Evolutionary conservation across 2,888 invertebrate genomes (phyloP).

Genomic region (Phengaris arion): DNA sequence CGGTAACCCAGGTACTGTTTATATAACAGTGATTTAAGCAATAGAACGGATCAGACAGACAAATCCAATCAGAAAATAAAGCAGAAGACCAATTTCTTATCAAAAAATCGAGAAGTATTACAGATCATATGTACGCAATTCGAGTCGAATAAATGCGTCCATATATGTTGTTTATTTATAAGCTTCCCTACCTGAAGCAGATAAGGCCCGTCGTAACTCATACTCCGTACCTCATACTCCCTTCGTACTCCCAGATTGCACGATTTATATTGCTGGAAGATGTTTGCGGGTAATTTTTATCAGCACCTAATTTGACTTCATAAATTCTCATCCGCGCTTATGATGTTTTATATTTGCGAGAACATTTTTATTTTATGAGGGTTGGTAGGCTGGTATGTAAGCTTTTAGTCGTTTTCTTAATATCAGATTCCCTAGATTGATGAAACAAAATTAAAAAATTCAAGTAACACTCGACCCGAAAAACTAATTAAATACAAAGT

Average conservation of each 20-base stretch:
- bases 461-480: not conserved
- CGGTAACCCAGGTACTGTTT: too few species aligned
- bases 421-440: not conserved
- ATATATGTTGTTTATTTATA: conserved; percentile 22
- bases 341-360: conserved; percentile 12
- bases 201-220: conserved; percentile 25
- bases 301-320: conserved; percentile 25
- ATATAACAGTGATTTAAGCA: not conserved
- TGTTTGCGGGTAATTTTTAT: conserved; percentile 29
- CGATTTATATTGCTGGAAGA: conserved; percentile 26
- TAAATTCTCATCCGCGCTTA: conserved; percentile 19
- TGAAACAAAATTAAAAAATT: not conserved
- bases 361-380: conserved; percentile 8
- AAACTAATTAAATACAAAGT: not conserved
- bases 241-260: not conserved
- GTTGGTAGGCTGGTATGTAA: not conserved
- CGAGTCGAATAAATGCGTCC: conserved; percentile 7
- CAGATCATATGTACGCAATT: not conserved
- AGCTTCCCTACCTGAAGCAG: conserved; percentile 8
- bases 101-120: not conserved
- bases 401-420: not conserved
- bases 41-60: not conserved
- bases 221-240: not conserved
- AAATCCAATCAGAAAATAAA: conserved; percentile 4
- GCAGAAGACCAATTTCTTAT: not conserved